These are phyloP conservation scores for Monodelphis domestica DNA, from an alignment of 2,797 vertebrate genomes.

Conservation along the genomic window DNA sequence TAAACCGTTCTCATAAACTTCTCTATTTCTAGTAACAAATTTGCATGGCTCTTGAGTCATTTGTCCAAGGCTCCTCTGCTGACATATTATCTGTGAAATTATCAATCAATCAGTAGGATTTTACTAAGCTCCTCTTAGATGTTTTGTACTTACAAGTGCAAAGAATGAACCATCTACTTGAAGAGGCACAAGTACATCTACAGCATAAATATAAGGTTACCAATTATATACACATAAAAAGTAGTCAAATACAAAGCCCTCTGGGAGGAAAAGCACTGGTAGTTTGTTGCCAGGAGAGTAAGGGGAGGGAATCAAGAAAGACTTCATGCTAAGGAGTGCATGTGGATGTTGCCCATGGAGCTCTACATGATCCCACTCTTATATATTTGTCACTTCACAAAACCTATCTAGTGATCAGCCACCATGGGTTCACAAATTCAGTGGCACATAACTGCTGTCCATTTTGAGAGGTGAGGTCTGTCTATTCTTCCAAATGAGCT, in stretches of 20 bases:
- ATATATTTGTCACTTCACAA: not conserved
- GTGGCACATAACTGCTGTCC: not conserved
- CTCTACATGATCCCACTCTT: not conserved
- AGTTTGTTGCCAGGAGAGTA: no score
- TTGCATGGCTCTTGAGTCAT: not conserved
- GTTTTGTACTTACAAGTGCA: no score
- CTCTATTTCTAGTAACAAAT: not conserved
- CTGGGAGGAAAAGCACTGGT: no score
- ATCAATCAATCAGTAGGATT: no score
- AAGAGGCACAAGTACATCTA: not conserved
- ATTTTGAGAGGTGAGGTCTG: not conserved
- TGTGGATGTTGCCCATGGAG: not conserved
- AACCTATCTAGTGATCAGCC: not conserved
- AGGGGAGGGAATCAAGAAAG: no score
- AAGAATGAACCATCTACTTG: not conserved
- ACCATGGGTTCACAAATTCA: not conserved
- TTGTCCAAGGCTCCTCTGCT: not conserved
- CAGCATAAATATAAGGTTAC: not conserved
- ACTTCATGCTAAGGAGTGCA: not conserved
- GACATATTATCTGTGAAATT: not conserved
- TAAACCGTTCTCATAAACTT: not conserved
- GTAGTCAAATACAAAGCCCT: not conserved
- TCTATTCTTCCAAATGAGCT: not conserved
- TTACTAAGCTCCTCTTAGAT: not conserved
- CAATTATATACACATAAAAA: not conserved